These are phyloP conservation scores for Lathamus discolor DNA, from an alignment of 2,113 vertebrate genomes.

Conservation along the genomic window DNA sequence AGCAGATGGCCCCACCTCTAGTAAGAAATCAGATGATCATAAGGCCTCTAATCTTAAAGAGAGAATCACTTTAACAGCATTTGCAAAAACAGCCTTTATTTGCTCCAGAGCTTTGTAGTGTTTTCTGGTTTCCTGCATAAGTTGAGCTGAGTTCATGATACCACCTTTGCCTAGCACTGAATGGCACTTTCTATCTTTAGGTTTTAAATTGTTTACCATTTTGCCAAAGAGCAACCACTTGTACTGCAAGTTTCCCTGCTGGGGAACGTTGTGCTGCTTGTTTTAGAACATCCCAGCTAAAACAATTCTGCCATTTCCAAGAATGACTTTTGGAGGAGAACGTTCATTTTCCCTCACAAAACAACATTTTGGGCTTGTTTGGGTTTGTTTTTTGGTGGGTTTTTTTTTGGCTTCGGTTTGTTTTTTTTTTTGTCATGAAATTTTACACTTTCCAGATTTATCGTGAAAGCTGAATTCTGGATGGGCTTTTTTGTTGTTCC, in stretches of 20 bases:
- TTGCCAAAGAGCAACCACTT: constrained; percentile 4
- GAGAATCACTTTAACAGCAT: background rate
- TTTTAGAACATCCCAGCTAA: background rate
- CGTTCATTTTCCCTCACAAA: background rate
- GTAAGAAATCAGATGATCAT: background rate
- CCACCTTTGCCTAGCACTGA: background rate
- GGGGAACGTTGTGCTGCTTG: constrained; percentile 1
- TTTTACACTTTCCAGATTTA: background rate
- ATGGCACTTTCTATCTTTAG: constrained; percentile 5
- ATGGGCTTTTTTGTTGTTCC: background rate
- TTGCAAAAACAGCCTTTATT: background rate
- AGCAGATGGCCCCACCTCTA: background rate
- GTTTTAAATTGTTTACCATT: constrained; percentile 35
- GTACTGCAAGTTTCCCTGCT: background rate
- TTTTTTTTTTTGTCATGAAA: background rate
- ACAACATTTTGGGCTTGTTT: background rate
- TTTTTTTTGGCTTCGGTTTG: background rate
- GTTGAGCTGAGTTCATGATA: background rate
- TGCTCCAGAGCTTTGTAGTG: background rate
- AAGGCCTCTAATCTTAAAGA: background rate
- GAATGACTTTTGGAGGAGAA: background rate
- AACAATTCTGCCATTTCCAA: constrained; percentile 7
- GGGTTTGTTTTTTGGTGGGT: background rate
- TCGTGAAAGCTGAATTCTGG: background rate
- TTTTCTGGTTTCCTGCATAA: background rate